phyloP scores from a whole-genome alignment of 2,113 vertebrate species.

The Mirounga angustirostris region DNA sequence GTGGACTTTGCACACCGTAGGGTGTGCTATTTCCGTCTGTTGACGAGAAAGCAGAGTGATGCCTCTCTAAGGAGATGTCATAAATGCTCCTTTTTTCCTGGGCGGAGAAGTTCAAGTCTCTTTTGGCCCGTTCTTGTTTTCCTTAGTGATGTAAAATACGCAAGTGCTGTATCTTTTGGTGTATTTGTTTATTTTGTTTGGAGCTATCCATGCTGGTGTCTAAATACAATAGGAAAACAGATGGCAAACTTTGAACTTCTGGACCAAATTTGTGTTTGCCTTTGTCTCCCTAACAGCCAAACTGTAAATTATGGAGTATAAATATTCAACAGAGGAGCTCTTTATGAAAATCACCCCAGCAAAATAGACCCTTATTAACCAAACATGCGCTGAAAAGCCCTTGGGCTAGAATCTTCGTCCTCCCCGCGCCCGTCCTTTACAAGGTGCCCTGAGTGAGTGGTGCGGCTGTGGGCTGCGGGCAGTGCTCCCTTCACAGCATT shows the following conservation, averaged over 20 bases:
- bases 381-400: background rate
- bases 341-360: slow-evolving; percentile 48
- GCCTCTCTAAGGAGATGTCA: background rate
- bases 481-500: accelerated
- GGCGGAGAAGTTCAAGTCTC: background rate
- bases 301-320: slow-evolving; percentile 75
- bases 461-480: background rate
- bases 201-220: slow-evolving; percentile 62
- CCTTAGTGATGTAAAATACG: background rate
- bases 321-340: slow-evolving; percentile 70
- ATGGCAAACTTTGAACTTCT: slow-evolving; percentile 81
- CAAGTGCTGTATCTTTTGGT: background rate
- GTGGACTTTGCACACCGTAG: background rate
- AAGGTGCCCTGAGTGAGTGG: background rate
- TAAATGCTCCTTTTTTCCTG: background rate
- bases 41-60: background rate
- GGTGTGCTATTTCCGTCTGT: background rate
- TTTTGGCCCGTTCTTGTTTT: background rate
- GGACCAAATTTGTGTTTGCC: slow-evolving; percentile 75
- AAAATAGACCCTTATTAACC: slow-evolving; percentile 43
- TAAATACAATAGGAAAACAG: slow-evolving; percentile 79
- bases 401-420: background rate
- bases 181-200: slow-evolving; percentile 69
- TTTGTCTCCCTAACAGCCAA: slow-evolving; percentile 75
- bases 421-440: background rate